A percentile compares a stretch with the other conserved stretches of the same genome.
These are phyloP conservation scores for Esperia sulphurella DNA, from an alignment of 2,888 invertebrate species.

Conservation along the genomic window DNA sequence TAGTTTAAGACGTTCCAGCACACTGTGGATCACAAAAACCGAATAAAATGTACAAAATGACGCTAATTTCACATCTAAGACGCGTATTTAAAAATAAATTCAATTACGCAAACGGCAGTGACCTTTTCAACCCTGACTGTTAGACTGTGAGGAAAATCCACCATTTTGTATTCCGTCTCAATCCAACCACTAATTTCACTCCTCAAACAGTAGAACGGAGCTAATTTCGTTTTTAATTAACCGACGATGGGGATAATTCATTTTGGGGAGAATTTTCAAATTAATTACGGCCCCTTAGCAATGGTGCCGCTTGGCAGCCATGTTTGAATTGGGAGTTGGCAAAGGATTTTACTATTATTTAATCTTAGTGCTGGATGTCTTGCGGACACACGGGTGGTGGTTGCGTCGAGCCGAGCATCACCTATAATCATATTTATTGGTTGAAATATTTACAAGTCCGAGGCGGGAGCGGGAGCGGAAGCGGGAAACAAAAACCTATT, in stretches of 20 bases:
- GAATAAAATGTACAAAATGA: too few relatives aligned
- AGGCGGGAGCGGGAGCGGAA: too few relatives aligned
- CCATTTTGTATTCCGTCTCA: not conserved
- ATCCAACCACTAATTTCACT: not conserved
- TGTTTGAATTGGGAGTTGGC: constrained; percentile 21
- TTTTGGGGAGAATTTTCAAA: constrained; percentile 14
- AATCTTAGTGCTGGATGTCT: constrained; percentile 15
- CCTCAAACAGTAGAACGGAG: not conserved
- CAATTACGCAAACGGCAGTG: too few relatives aligned
- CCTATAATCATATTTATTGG: too few relatives aligned
- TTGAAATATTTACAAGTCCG: too few relatives aligned
- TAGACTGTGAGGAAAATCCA: too few relatives aligned
- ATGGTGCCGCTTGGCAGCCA: constrained; percentile 18
- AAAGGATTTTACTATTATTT: constrained; percentile 27
- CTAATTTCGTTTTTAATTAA: constrained; percentile 11
- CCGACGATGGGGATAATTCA: constrained; percentile 8
- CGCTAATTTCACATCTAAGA: too few relatives aligned
- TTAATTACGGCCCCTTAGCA: constrained; percentile 18
- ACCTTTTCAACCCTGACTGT: too few relatives aligned
- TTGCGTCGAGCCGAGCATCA: constrained; percentile 3
- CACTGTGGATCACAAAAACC: too few relatives aligned
- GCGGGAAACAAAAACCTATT: too few relatives aligned
- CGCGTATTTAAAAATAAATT: too few relatives aligned
- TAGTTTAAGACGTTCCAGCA: too few relatives aligned
- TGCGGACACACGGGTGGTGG: constrained; percentile 13